These are phyloP conservation scores for Himalopsyche japonica DNA, from an alignment of 2,888 invertebrate genomes.

Conservation along the genomic window DNA sequence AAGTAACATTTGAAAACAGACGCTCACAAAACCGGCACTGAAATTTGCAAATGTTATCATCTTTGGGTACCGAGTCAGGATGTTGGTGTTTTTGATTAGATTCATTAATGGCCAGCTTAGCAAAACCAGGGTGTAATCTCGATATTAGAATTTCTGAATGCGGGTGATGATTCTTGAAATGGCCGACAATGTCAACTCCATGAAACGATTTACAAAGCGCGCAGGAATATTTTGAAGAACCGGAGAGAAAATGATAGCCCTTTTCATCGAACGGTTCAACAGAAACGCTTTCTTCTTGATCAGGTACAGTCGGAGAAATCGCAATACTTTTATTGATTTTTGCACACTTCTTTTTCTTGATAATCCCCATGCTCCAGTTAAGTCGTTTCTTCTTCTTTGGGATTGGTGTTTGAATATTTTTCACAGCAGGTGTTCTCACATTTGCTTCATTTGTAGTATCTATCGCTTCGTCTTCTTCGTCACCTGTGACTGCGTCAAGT, in stretches of 20 bases:
- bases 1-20: constrained; percentile 10
- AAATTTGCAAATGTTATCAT: constrained; percentile 41
- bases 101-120: constrained; percentile 60
- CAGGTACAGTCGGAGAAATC: neutral
- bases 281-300: neutral
- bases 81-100: constrained; percentile 38
- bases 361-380: constrained; percentile 53
- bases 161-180: constrained; percentile 68
- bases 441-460: too few relatives aligned
- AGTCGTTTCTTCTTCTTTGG: constrained; percentile 48
- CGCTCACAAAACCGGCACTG: constrained; percentile 47
- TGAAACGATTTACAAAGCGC: constrained; percentile 60
- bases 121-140: constrained; percentile 58
- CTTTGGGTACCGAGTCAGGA: neutral
- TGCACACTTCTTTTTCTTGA: constrained; percentile 49
- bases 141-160: constrained; percentile 68
- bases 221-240: constrained; percentile 56
- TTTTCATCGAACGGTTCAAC: constrained; percentile 45
- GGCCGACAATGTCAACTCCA: constrained; percentile 66
- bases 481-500: too few relatives aligned
- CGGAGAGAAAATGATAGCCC: constrained; percentile 53
- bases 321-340: neutral
- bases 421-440: neutral
- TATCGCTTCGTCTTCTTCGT: too few relatives aligned
- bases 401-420: neutral